Evolutionary conservation across 2,797 vertebrate genomes (phyloP).

Genomic region (Leontocebus nigricollis): DNA sequence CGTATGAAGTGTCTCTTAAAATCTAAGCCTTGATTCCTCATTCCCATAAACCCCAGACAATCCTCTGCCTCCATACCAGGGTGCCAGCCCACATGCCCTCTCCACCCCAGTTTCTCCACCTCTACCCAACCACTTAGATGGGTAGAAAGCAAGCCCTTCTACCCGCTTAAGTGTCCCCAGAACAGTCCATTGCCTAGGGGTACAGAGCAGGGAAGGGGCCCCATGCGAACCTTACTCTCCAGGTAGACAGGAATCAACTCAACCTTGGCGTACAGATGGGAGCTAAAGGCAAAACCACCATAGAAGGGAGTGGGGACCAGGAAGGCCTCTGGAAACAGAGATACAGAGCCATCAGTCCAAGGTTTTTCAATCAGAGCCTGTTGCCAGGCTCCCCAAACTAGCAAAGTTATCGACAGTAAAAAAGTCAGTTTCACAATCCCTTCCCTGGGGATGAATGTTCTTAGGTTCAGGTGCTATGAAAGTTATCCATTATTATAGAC

Average conservation of each 20-base stretch:
- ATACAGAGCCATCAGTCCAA: slow-evolving; percentile 16
- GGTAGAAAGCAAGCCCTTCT: background rate
- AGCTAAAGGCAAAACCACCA: slow-evolving; percentile 86
- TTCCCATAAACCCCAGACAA: too few relatives aligned
- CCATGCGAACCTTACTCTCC: slow-evolving; percentile 90
- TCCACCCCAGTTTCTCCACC: background rate
- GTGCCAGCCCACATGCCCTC: background rate
- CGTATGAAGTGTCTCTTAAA: background rate
- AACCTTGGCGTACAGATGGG: slow-evolving; percentile 89
- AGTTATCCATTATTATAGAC: background rate
- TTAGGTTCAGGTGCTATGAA: background rate
- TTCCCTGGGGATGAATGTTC: background rate
- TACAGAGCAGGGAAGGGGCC: background rate
- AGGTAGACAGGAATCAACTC: slow-evolving; percentile 91
- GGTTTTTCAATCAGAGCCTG: background rate
- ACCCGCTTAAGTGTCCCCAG: background rate
- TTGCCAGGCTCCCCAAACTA: background rate
- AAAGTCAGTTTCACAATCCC: background rate
- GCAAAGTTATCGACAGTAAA: background rate
- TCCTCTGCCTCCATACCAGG: background rate
- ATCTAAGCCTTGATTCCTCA: background rate
- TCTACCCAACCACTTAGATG: too few relatives aligned
- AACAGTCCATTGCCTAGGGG: background rate
- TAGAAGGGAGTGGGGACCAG: slow-evolving; percentile 93
- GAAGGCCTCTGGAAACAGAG: slow-evolving; percentile 88